Evolutionary conservation across 2,113 vertebrate species (phyloP).

Genomic region (Stomatorhinus ivindoensis): DNA sequence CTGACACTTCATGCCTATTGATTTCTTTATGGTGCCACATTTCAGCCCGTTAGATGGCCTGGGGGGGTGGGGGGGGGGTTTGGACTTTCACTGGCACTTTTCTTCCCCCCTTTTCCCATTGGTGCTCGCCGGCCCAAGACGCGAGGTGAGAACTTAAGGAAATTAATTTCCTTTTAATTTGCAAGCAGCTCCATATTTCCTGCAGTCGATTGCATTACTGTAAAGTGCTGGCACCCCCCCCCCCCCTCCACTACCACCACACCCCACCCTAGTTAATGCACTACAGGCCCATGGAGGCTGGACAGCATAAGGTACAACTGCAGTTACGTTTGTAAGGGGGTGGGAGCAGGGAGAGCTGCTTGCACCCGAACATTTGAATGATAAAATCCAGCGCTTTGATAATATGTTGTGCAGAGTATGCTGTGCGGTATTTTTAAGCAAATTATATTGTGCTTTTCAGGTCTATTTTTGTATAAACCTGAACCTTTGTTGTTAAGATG

Average conservation of each 20-base stretch:
- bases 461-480: not conserved
- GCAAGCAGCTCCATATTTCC: conserved; percentile 39
- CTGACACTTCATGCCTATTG: conserved; percentile 38
- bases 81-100: conserved; percentile 27
- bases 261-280: conserved; percentile 25
- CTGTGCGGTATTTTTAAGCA: not conserved
- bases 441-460: not conserved
- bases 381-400: not conserved
- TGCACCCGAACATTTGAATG: not conserved
- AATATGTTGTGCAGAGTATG: not conserved
- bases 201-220: conserved; percentile 38
- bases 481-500: not conserved
- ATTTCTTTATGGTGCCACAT: conserved; percentile 38
- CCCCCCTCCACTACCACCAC: not conserved
- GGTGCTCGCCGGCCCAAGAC: conserved; percentile 19
- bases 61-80: not conserved
- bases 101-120: not conserved
- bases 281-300: conserved; percentile 21
- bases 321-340: conserved; percentile 12
- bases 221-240: conserved; percentile 34
- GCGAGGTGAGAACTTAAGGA: conserved; percentile 34
- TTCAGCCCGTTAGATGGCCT: conserved; percentile 23
- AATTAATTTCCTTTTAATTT: conserved; percentile 46
- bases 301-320: conserved; percentile 25
- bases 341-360: not conserved